Percentiles rank a stretch among this genome's conserved stretches.
These are phyloP conservation scores for Triops longicaudatus DNA, from an alignment of 1,140 invertebrate species.

Conservation along the genomic window DNA sequence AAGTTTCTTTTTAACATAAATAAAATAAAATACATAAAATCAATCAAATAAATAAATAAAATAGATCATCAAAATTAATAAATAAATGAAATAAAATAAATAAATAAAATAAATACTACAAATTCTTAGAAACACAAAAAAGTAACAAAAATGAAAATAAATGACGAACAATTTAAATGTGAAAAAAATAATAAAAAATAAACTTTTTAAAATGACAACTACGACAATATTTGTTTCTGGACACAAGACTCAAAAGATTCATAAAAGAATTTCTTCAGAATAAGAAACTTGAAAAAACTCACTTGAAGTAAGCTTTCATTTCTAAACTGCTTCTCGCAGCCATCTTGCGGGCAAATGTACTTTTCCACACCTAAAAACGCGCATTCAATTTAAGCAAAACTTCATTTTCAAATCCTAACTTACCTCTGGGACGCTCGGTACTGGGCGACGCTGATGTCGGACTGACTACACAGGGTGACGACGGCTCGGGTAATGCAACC, in stretches of 20 bases:
- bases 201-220: too few relatives aligned
- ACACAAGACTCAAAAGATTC: too few relatives aligned
- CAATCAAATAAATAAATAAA: too few relatives aligned
- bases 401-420: background rate
- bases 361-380: slow-evolving; percentile 31
- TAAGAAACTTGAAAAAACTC: slow-evolving; percentile 25
- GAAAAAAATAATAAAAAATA: too few relatives aligned
- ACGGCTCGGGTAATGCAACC: background rate
- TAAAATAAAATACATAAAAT: background rate
- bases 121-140: too few relatives aligned
- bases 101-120: too few relatives aligned
- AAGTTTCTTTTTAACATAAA: too few relatives aligned
- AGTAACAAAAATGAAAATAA: too few relatives aligned
- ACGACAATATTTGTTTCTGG: too few relatives aligned
- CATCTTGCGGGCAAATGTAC: slow-evolving; percentile 62
- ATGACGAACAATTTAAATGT: too few relatives aligned
- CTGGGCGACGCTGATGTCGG: background rate
- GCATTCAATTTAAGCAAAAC: background rate
- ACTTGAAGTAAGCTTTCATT: slow-evolving; percentile 73
- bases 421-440: background rate
- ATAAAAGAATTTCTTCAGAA: background rate
- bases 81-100: too few relatives aligned
- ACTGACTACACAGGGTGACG: background rate
- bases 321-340: slow-evolving; percentile 76
- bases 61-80: too few relatives aligned